Base-by-base conservation (phyloP, 23 tunicate species). In the Aplidium turbinatum region DNA sequence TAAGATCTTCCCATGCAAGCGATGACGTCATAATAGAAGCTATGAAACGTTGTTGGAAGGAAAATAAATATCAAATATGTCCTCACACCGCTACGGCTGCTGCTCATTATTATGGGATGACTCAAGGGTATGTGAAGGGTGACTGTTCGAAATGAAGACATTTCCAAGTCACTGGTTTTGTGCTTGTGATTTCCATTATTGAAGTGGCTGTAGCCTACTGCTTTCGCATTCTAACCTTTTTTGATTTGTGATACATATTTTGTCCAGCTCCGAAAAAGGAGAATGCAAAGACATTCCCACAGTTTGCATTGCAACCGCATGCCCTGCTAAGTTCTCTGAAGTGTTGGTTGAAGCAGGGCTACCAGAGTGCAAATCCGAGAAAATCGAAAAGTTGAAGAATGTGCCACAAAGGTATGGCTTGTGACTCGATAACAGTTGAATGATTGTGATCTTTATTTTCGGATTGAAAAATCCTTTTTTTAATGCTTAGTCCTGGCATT, bases 41-140 rank as follows among this genome's bases (percentile, higher is more conserved):
- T 0, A 80, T 80, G 51, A 48, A 87, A 33, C 68, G 48, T 26
- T 87, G 94, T 63, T 73, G 80, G 81, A 52, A 80, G 50, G 86
- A 80, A 55, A 80, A 80, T 50, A 25, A 73, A 36, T 87, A 87
- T 80, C 51, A 38, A 26, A 58, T 85, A 25, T 76, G 83, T 61
- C 94, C 94, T 6, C 94, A 87, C 48, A 87, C 94, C 6, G 75
- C 73, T 2, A 35, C 78, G 26, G 94, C 86, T 27, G 63, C 80
- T 31, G 82, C 94, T 16, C 72, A 80, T 80, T 65, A 35, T 31
- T 87, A 80, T 33, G 77, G 65, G n/a, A 23, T 33, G 0, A 72
- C 86, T 11, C 67, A 80, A 32, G 82, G 77, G 86, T 80, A 28
- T 61, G 54, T 38, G 7, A 5, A 72, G 7, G 6, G 26, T n/a